phyloP scores from a whole-genome alignment of 2,888 invertebrate species.

The Phengaris arion region DNA sequence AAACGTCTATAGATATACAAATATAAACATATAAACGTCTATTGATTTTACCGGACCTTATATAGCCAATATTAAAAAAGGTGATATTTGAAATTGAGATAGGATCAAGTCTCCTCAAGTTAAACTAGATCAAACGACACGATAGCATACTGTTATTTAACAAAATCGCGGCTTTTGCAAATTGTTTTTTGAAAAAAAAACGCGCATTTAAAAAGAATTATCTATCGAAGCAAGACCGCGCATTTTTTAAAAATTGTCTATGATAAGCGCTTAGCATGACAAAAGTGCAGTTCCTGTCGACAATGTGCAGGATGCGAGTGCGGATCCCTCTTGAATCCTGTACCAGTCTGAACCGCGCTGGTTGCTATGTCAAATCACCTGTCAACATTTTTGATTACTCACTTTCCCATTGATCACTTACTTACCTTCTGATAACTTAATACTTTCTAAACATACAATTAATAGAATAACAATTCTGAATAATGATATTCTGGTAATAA shows the following conservation, averaged over 20 bases:
- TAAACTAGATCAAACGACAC: too few relatives aligned
- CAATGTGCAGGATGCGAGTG: slow-evolving; percentile 67
- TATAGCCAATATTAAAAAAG: too few relatives aligned
- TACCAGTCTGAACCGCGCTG: slow-evolving; percentile 41
- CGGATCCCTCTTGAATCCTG: slow-evolving; percentile 52
- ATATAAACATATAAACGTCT: too few relatives aligned
- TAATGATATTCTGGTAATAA: too few relatives aligned
- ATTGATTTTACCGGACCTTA: too few relatives aligned
- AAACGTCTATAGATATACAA: too few relatives aligned
- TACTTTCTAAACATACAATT: too few relatives aligned
- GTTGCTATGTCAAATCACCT: slow-evolving; percentile 67
- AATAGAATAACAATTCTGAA: too few relatives aligned
- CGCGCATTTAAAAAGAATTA: not conserved
- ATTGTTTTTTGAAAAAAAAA: not conserved
- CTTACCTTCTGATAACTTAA: not conserved
- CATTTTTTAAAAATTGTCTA: not conserved
- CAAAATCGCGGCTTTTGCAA: slow-evolving; percentile 39
- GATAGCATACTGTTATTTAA: slow-evolving; percentile 28
- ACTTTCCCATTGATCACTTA: slow-evolving; percentile 16
- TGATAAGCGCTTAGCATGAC: slow-evolving; percentile 73
- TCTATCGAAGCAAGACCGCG: not conserved
- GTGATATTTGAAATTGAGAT: too few relatives aligned
- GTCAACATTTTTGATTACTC: slow-evolving; percentile 40
- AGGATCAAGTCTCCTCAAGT: too few relatives aligned
- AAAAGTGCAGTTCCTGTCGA: slow-evolving; percentile 58